Base-by-base conservation (phyloP, 2,797 vertebrate genomes). In the Allobates femoralis region DNA sequence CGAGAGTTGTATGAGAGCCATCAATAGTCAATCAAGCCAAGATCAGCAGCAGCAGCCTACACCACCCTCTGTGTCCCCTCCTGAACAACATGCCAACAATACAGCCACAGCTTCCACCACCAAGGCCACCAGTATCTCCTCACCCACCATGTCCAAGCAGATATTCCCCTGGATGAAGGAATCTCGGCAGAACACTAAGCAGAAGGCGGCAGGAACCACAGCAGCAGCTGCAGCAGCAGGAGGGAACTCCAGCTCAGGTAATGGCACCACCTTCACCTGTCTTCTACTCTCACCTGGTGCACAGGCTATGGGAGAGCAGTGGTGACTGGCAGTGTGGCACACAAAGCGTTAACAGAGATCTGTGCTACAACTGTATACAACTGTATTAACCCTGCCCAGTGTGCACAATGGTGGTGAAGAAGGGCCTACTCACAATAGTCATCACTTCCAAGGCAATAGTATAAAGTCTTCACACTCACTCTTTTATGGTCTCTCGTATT, bases 151-250 rank as follows among this genome's bases (percentile, higher is more conserved):
- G 89, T 95, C 96, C 91, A 99, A 99, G 91, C 97, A 99, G 74
- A 97, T 99, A 92, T 99, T 99, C 92, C 98, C 98, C 0, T 99
- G 98, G 98, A 99, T 99, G 98, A 99, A 99, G 94, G 98, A 99
- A 90, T 97, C 97, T 85, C 96, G 98, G 84, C 98, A 99, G 95
- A 99, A 97, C 92, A 96, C 95, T 92, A 99, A 99, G 93, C 97
- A 99, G 95, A 99, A 99, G 96, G 55, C 79, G 15, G 95, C 94
- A 93, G 30, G 37, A 74, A 6, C 67, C 41, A 32, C 66, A n/a
- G 21, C 67, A 0, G 34, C 67, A 46, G 67, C 37, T 15, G 37
- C 21, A 46, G 37, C 21, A 46, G 19, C 3, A 74, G 69, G 69
- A 50, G 97, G 95, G 94, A 96, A 96, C 92, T 96, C 97, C 95